These are phyloP conservation scores for Macaria liturata DNA, from an alignment of 2,888 invertebrate genomes.

Conservation along the genomic window DNA sequence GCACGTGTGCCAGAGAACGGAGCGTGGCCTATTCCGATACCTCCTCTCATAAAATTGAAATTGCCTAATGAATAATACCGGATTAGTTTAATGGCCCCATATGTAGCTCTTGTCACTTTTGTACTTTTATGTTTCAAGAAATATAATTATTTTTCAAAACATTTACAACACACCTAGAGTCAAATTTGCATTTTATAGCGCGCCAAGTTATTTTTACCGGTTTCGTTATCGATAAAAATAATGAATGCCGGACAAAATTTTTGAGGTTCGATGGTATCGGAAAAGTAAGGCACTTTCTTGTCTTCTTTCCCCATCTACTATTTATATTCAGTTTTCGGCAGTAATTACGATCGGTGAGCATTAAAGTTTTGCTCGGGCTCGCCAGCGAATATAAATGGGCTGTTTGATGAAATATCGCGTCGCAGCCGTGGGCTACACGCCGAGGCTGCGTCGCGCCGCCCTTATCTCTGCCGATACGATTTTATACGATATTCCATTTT, in stretches of 20 bases:
- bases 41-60: slow-evolving; percentile 54
- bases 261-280: slow-evolving; percentile 25
- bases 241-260: slow-evolving; percentile 13
- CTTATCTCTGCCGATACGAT: slow-evolving; percentile 77
- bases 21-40: slow-evolving; percentile 42
- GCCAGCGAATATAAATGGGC: slow-evolving; percentile 78
- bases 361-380: slow-evolving; percentile 70
- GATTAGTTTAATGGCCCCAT: slow-evolving; percentile 56
- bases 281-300: slow-evolving; percentile 28
- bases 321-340: slow-evolving; percentile 59
- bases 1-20: slow-evolving; percentile 42
- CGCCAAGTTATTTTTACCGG: slow-evolving; percentile 14
- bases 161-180: slow-evolving; percentile 22
- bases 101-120: slow-evolving; percentile 46
- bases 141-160: slow-evolving; percentile 23
- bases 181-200: slow-evolving; percentile 23
- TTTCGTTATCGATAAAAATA: slow-evolving; percentile 15
- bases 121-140: slow-evolving; percentile 33
- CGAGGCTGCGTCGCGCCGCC: slow-evolving; percentile 70
- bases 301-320: slow-evolving; percentile 37
- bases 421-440: slow-evolving; percentile 75
- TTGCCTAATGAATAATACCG: slow-evolving; percentile 61
- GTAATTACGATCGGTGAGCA: slow-evolving; percentile 75
- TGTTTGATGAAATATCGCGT: slow-evolving; percentile 79
- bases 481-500: slow-evolving; percentile 78